Evolutionary conservation across 2,113 vertebrate species (phyloP), one percentile per base, ranked within the genome.

Genomic region (Synchiropus splendidus): DNA sequence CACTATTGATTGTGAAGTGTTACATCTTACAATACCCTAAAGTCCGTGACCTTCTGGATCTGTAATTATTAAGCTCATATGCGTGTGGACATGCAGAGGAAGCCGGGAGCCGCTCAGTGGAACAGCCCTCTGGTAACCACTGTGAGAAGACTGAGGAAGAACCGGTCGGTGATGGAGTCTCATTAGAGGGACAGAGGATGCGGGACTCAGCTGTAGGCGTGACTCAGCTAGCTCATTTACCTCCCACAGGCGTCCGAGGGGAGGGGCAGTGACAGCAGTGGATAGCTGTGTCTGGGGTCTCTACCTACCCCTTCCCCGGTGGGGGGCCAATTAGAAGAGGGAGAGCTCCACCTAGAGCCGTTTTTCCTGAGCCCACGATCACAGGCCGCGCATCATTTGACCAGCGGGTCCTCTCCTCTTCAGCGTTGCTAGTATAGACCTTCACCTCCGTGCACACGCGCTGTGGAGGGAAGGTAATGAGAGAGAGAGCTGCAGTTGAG

Each of bases 281-380:
- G 21, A 27, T 51, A 34, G 12, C 37, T 55, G 57, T 54, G 52
- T 31, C 17, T 10, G 48, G 18, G 31, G 48, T 62, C 21, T 48
- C 55, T 48, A 33, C 45, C 49, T 42, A 52, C 58, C 31, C 27
- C 41, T 59, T 31, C 41, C 67, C 60, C 53, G 51, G 36, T n/a
- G 1, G 42, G 11, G 47, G 53, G 55, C 76, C 67, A 79, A 81
- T 81, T 81, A 79, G 67, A 53, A 65, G 45, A 57, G 48, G 42
- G 50, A 54, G 48, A 77, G 67, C 53, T 40, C 53, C 62, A 72
- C 64, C 47, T 9, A 12, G 51, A 55, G 55, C 65, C 48, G 51
- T 71, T 47, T 65, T 21, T 45, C 41, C 56, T 50, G 52, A 69
- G 54, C 60, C 12, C 2, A 21, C 17, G 67, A 70, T 76, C 54